These are phyloP conservation scores for Cyaniris semiargus DNA, from an alignment of 2,888 invertebrate genomes.

Conservation along the genomic window DNA sequence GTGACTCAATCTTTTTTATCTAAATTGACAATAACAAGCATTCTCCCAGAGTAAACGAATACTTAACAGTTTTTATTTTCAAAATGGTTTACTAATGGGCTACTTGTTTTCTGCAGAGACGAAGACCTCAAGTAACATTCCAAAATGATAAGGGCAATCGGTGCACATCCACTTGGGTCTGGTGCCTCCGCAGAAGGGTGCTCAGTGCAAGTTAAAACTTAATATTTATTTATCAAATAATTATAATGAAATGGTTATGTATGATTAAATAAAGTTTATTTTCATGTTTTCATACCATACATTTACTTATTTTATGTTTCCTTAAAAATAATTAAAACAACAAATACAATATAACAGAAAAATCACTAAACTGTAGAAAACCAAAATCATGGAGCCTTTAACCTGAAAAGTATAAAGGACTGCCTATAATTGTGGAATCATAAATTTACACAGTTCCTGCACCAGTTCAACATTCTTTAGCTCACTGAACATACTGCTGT, in stretches of 20 bases:
- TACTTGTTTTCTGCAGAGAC: conserved; percentile 75
- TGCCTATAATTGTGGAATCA: conserved; percentile 46
- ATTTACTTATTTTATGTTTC: conserved; percentile 40
- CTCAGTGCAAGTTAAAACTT: conserved; percentile 45
- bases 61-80: background rate
- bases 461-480: conserved; percentile 59
- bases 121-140: conserved; percentile 77
- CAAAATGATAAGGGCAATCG: conserved; percentile 61
- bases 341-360: conserved; percentile 32
- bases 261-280: conserved; percentile 76
- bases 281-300: conserved; percentile 70
- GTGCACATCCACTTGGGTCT: conserved; percentile 39
- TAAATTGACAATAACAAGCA: background rate
- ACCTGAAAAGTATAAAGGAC: background rate
- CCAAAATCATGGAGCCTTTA: background rate
- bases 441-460: conserved; percentile 58
- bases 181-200: conserved; percentile 37
- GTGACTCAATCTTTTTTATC: background rate
- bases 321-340: conserved; percentile 31
- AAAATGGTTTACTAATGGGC: conserved; percentile 34
- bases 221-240: conserved; percentile 59
- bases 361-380: background rate
- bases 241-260: conserved; percentile 65
- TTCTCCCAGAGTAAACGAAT: background rate
- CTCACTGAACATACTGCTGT: conserved; percentile 56